Base-by-base conservation (phyloP, 2,888 invertebrate species). In the Uropetala carovei region DNA sequence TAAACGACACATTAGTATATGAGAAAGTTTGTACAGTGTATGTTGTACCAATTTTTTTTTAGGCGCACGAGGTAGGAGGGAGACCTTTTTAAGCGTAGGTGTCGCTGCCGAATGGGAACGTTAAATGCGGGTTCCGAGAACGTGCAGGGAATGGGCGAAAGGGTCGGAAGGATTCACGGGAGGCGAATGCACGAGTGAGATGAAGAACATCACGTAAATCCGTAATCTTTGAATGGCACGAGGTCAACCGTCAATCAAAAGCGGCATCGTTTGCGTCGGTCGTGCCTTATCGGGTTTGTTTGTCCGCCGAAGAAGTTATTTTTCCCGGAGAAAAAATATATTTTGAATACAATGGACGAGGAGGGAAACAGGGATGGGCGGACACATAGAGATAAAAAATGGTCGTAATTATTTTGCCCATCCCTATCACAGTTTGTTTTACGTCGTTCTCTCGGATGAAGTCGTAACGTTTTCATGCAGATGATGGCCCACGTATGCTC, bases 61-160 rank as follows among this genome's bases (percentile, higher is more conserved):
- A 3, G 5, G 43, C 43, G 43, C 43, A 43, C 43, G 43, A 43
- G 1, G 43, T 5, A 43, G 43, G 43, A 43, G 43, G 43, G 5
- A 5, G 43, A n/a, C n/a, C 43, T 1, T 43, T 43, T 43, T 43
- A 5, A 43, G 3, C 43, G 43, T 43, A 43, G 43, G 43, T 43
- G 43, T 43, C 43, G 43, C 43, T 43, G 43, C 5, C 3, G 43
- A 43, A 43, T 43, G 43, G 43, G 43, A 56, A 83, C 83, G 83
- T 27, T 83, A 83, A 83, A 83, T 83, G 83, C 83, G 83, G 83
- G 83, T 18, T 18, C 83, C 56, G 56, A 83, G 83, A 57, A 83
- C 83, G 83, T 83, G 83, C n/a, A n/a, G 14, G 13, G 83, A 83
- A 83, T 83, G 75, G 75, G n/a, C 11, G 18, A 75, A 27, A 27